phyloP scores from a whole-genome alignment of 2,113 vertebrate genomes.

The Turdus rufiventris region DNA sequence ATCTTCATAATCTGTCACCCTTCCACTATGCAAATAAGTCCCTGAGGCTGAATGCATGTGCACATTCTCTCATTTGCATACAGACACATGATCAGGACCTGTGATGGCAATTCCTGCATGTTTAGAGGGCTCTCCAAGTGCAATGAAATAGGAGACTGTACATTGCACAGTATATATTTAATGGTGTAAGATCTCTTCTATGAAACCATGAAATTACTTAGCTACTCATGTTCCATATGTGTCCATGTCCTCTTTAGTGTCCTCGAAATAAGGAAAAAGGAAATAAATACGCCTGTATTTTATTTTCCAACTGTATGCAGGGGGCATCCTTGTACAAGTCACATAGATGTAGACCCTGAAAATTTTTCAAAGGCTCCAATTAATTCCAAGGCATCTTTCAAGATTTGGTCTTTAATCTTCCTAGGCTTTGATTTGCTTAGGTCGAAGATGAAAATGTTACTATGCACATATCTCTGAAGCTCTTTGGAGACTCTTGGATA shows the following conservation, averaged over 20 bases:
- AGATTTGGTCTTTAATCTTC: slow-evolving; percentile 18
- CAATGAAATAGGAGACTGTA: background rate
- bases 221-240: background rate
- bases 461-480: background rate
- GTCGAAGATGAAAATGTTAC: background rate
- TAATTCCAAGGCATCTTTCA: slow-evolving; percentile 12
- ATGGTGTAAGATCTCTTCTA: background rate
- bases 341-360: background rate
- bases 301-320: background rate
- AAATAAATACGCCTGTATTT: background rate
- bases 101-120: background rate
- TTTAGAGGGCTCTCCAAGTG: background rate
- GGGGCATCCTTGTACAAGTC: background rate
- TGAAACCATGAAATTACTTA: background rate
- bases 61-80: rapidly evolving
- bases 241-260: background rate
- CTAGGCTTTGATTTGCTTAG: slow-evolving; percentile 11
- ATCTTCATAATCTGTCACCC: background rate
- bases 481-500: background rate
- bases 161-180: background rate
- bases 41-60: background rate
- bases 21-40: background rate
- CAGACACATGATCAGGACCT: rapidly evolving
- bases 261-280: background rate
- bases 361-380: background rate